These are phyloP conservation scores for Aurelia sp. DNA, from an alignment of 30 jellyfish, hydroid and myxozoan species.

Conservation along the genomic window DNA sequence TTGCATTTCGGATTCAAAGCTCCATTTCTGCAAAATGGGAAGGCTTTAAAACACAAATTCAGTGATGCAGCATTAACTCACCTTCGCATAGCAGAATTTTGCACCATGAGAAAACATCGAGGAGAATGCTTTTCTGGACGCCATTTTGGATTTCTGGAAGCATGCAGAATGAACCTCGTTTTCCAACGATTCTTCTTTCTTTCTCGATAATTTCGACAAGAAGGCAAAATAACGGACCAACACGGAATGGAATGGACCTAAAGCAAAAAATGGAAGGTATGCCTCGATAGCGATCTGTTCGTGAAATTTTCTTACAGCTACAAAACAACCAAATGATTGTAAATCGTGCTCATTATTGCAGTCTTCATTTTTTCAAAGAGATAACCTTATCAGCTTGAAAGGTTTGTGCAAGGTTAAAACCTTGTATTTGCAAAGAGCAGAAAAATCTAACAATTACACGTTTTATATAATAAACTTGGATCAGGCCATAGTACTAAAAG, in stretches of 20 bases:
- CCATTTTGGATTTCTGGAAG: conserved; percentile 26
- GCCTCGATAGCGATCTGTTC: background rate
- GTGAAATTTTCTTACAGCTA: background rate
- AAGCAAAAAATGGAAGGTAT: no score
- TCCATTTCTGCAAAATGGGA: no score
- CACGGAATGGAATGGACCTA: background rate
- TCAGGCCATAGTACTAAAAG: no score
- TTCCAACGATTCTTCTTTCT: background rate
- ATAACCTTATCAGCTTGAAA: no score
- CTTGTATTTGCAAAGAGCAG: no score
- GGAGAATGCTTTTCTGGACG: conserved; percentile 40
- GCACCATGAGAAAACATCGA: conserved; percentile 44
- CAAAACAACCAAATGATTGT: background rate
- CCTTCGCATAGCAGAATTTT: conserved; percentile 34
- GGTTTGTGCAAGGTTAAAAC: no score
- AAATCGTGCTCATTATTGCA: background rate
- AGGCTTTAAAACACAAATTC: no score
- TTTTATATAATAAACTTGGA: no score
- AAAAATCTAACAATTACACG: no score
- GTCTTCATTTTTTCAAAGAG: no score
- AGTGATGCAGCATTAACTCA: background rate
- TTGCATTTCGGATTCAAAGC: no score
- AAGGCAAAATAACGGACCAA: background rate
- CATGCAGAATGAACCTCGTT: background rate
- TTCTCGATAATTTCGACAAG: background rate